Conservation (phyloP, 2,888 invertebrate genomes). For the Diogma glabrata region DNA sequence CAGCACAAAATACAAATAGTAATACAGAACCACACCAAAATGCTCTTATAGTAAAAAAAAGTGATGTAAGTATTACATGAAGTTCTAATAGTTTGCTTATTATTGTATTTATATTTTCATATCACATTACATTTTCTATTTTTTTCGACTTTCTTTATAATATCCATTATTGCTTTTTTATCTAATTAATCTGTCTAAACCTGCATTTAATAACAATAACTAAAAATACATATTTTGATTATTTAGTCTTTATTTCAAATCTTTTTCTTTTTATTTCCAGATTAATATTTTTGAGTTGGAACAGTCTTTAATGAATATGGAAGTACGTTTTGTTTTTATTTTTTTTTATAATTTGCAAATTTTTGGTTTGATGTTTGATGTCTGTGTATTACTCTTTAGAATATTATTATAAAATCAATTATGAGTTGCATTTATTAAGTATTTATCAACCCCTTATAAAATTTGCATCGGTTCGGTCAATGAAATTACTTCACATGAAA, state of each 20-base stretch:
- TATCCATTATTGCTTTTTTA: too few relatives aligned
- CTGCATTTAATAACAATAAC: neutral
- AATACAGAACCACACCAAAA: neutral
- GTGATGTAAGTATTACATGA: neutral
- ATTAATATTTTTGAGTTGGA: slow-evolving; percentile 15
- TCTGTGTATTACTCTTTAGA: too few relatives aligned
- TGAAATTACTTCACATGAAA: too few relatives aligned
- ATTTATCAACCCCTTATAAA: too few relatives aligned
- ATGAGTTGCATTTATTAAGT: too few relatives aligned
- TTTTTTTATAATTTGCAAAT: slow-evolving; percentile 1
- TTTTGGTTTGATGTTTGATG: neutral
- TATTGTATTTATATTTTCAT: neutral
- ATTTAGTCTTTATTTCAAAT: slow-evolving; percentile 8
- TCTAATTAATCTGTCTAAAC: too few relatives aligned
- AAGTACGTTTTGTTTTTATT: slow-evolving; percentile 12
- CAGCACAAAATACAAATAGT: slow-evolving; percentile 1
- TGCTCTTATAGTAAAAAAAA: neutral
- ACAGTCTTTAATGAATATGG: slow-evolving; percentile 16
- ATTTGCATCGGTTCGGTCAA: too few relatives aligned
- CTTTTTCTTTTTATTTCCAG: slow-evolving; percentile 7
- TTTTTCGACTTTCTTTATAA: neutral
- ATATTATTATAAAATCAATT: too few relatives aligned
- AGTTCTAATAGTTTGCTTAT: neutral
- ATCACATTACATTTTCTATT: neutral
- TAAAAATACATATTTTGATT: neutral